Evolutionary conservation across 2,888 invertebrate species (phyloP), one percentile per base, ranked within the genome.

Genomic region (Dorcus parallelipipedus): DNA sequence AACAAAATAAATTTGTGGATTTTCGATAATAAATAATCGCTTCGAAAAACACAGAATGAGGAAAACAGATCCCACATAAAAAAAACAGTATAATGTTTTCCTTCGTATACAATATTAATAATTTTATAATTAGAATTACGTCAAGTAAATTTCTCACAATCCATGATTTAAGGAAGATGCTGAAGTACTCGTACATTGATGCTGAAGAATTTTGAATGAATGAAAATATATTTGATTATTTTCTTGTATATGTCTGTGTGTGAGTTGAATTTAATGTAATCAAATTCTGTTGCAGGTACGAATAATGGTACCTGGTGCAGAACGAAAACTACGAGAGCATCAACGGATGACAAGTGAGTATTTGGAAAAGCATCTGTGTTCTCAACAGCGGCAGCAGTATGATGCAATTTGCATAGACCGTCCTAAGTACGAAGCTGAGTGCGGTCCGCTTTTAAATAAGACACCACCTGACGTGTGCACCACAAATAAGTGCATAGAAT

Each of bases 251-350:
- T 14, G 20, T 20, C 3, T 20, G 2, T 20, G 8, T 3, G 43
- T 50, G 9, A 38, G 3, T 14, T 40, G 14, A 14, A 38, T 39
- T 40, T 40, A 45, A 54, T 47, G 20, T 20, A 54, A 33, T 33
- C 38, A 38, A 54, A 43, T 61, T 58, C 59, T 56, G 49, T 67
- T 74, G 48, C 69, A 83, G 83, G 83, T 83, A n/a, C 77, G 83
- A 58, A 82, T 83, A 49, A 84, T 84, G 81, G 84, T 84, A 5
- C 84, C 84, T 1, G 84, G 84, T 1, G 84, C 83, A 0, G 84
- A 84, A 63, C 76, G 84, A 42, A 82, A 83, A 67, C 75, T 83
- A 10, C 78, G 81, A 6, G 84, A 83, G 64, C 82, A 83, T 61
- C 80, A 82, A 65, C 79, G 81, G 5, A 69, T 82, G 39, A 81